Evolutionary conservation across 2,113 vertebrate genomes (phyloP), one percentile per base, ranked within the genome.

Genomic region (Parotia lawesii): DNA sequence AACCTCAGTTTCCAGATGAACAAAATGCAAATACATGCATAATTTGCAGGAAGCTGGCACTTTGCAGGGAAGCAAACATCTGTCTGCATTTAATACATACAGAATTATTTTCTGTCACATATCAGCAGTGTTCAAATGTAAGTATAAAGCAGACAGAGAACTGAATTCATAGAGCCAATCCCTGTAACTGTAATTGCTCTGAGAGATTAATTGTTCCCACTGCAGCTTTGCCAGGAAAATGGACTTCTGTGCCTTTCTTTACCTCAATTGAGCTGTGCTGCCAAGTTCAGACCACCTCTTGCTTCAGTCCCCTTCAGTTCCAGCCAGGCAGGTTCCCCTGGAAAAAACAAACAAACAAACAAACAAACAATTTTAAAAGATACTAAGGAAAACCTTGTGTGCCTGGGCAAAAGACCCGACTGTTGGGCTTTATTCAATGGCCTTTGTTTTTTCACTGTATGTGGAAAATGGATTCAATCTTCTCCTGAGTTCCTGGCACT

Each of bases 371-470:
- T 61, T 77, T 61, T 60, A 10, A 12, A 19, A 72, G 25, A 31
- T 53, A 25, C 11, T 65, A 6, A 48, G 27, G 31, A 51, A 75
- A 79, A 79, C 18, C 22, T 38, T 57, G 24, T 62, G 47, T 61
- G 21, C 48, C 58, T 62, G 12, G 14, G 28, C 3, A 11, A 78
- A 88, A 48, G n/a, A 35, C 8, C 2, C 0, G 2, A 17, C 19
- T 71, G 17, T 33, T 61, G 7, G 29, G 50, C 25, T 82, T 65
- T 70, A 25, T 66, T 31, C 65, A 74, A 70, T 31, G 9, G 38
- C 37, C 28, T 69, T 90, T 80, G 8, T 64, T 73, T 85, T 85
- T 78, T 35, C 37, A 70, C 19, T 64, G 13, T 21, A 37, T 65
- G 11, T 33, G 25, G 33, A 86, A 89, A 69, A 64, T 37, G 16